Percentiles rank a stretch among this genome's conserved stretches.
phyloP scores from a whole-genome alignment of 2,888 invertebrate species.

The Drosophila phalerata region DNA sequence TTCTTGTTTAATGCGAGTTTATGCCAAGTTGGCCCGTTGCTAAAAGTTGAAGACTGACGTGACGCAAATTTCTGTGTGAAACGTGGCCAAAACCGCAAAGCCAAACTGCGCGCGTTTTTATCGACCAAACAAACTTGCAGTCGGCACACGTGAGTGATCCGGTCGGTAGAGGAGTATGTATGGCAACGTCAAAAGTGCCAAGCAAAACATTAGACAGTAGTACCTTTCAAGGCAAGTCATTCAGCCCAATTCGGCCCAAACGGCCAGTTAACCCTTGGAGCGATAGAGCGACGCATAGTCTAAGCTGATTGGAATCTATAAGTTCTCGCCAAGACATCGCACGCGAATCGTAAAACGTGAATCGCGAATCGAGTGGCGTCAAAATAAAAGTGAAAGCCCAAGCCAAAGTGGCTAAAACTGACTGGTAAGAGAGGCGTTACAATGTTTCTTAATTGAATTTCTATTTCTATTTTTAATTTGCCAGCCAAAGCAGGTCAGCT shows the following conservation, averaged over 20 bases:
- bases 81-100: slow-evolving; percentile 60
- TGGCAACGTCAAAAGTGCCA: slow-evolving; percentile 78
- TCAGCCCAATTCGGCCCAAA: slow-evolving; percentile 59
- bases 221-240: slow-evolving; percentile 35
- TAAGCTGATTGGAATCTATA: slow-evolving; percentile 70
- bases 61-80: slow-evolving; percentile 36
- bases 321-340: slow-evolving; percentile 59
- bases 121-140: slow-evolving; percentile 67
- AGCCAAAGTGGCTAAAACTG: slow-evolving; percentile 25
- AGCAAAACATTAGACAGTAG: slow-evolving; percentile 65
- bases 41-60: slow-evolving; percentile 49
- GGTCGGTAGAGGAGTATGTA: slow-evolving; percentile 28
- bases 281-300: slow-evolving; percentile 58
- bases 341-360: slow-evolving; percentile 61
- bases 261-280: slow-evolving; percentile 52
- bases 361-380: slow-evolving; percentile 36
- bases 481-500: slow-evolving; percentile 49
- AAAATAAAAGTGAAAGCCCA: slow-evolving; percentile 67
- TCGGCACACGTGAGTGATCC: slow-evolving; percentile 57
- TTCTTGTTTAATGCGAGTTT: slow-evolving; percentile 51
- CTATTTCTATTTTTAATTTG: slow-evolving; percentile 71
- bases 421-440: slow-evolving; percentile 26
- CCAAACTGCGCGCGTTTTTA: slow-evolving; percentile 62
- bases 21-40: slow-evolving; percentile 38
- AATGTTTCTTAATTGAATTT: slow-evolving; percentile 66